Evolutionary conservation across 2,888 invertebrate species (phyloP).

Genomic region (Baronia brevicornis): DNA sequence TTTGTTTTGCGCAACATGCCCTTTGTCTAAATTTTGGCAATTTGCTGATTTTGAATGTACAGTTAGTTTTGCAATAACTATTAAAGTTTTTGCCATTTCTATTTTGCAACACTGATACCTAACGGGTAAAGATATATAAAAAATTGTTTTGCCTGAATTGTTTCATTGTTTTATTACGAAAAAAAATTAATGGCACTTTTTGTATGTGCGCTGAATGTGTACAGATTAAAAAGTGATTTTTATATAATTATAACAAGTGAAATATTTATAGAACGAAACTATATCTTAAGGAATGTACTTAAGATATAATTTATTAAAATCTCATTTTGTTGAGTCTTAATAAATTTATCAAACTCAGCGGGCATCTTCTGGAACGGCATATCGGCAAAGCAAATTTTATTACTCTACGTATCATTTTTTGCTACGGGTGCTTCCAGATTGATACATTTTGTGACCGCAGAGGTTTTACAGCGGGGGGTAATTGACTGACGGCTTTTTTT

Average conservation of each 20-base stretch:
- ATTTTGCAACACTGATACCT: conserved; percentile 19
- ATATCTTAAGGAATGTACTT: too few relatives aligned
- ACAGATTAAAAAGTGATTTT: too few relatives aligned
- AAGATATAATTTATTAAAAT: conserved; percentile 20
- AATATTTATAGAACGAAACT: too few relatives aligned
- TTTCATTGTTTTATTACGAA: too few relatives aligned
- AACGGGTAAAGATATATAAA: too few relatives aligned
- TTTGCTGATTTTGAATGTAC: conserved; percentile 24
- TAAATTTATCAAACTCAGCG: conserved; percentile 56
- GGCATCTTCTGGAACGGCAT: conserved; percentile 45
- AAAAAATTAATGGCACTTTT: too few relatives aligned
- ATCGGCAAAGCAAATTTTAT: conserved; percentile 30
- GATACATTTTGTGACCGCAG: conserved; percentile 70
- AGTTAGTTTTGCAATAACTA: conserved; percentile 19
- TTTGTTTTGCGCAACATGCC: conserved; percentile 39
- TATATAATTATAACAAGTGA: too few relatives aligned
- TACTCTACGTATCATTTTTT: conserved; percentile 36
- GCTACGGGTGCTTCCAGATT: conserved; percentile 38
- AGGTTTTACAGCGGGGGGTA: conserved; percentile 55
- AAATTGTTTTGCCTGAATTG: too few relatives aligned
- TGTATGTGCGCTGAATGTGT: too few relatives aligned
- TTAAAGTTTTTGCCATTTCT: conserved; percentile 16
- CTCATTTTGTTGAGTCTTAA: conserved; percentile 25
- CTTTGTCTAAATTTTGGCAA: conserved; percentile 38
- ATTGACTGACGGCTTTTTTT: conserved; percentile 37